These are phyloP conservation scores for Pandemis cinnamomeana DNA, from an alignment of 2,888 invertebrate species.

Conservation along the genomic window DNA sequence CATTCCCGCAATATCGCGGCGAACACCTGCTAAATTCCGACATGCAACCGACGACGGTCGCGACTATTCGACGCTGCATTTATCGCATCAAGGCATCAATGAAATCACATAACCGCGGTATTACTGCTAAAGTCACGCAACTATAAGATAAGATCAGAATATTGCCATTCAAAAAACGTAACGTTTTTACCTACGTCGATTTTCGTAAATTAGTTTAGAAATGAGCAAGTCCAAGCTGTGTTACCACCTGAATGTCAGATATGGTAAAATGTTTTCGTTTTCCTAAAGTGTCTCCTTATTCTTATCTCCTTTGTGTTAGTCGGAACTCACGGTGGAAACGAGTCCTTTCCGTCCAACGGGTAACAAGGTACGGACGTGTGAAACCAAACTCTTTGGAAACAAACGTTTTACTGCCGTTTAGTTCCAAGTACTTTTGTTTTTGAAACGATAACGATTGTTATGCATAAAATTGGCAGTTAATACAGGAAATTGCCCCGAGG, in stretches of 20 bases:
- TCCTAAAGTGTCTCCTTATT: conserved; percentile 56
- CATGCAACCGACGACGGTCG: conserved; percentile 30
- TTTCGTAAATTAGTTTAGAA: conserved; percentile 28
- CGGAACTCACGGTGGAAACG: conserved; percentile 45
- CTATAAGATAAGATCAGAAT: not conserved
- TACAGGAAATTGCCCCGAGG: conserved; percentile 65
- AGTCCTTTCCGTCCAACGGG: conserved; percentile 51
- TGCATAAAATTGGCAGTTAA: conserved; percentile 68
- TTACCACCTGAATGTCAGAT: conserved; percentile 48
- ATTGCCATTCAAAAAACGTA: not conserved
- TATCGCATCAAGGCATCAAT: conserved; percentile 21
- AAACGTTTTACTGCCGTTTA: conserved; percentile 46
- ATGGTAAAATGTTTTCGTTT: conserved; percentile 58
- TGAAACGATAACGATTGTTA: conserved; percentile 63
- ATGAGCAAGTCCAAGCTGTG: conserved; percentile 44
- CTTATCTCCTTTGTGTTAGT: conserved; percentile 57
- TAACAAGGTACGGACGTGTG: conserved; percentile 45
- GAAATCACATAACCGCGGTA: conserved; percentile 15
- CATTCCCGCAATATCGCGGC: conserved; percentile 35
- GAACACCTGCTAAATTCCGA: conserved; percentile 41
- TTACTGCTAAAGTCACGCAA: conserved; percentile 23
- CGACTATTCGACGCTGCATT: conserved; percentile 28
- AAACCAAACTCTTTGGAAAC: conserved; percentile 42
- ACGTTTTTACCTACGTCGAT: not conserved
- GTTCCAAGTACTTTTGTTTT: conserved; percentile 45